Percentiles rank a stretch among this genome's conserved stretches.
Conservation (phyloP, 2,113 vertebrate species). For the Agapornis roseicollis region DNA sequence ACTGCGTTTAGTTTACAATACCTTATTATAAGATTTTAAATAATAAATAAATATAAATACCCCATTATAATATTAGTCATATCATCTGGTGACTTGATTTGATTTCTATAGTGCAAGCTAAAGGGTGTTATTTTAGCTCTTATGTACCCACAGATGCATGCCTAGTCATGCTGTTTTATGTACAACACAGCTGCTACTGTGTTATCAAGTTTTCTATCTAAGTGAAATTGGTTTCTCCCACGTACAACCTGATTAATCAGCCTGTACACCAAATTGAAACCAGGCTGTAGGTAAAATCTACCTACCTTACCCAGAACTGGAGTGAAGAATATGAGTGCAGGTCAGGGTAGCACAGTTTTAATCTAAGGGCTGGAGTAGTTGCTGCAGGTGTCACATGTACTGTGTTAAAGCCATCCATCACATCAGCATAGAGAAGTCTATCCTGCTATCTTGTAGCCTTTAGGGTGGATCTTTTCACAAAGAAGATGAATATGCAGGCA, state of each 20-base stretch:
- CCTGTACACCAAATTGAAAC: neutral
- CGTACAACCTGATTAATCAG: neutral
- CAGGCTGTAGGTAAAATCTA: neutral
- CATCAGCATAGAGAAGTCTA: neutral
- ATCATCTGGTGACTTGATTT: neutral
- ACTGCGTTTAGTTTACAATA: neutral
- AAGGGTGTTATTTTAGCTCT: neutral
- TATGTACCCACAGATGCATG: neutral
- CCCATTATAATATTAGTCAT: slow-evolving; percentile 21
- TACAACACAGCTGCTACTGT: slow-evolving; percentile 11
- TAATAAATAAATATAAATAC: neutral
- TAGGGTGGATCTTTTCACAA: neutral
- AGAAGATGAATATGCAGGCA: neutral
- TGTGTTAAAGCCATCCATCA: neutral
- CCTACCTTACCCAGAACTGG: neutral
- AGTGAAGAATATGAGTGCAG: neutral
- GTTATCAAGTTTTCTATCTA: neutral
- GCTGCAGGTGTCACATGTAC: neutral
- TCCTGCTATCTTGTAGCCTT: neutral
- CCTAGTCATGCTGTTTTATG: neutral
- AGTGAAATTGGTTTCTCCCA: slow-evolving; percentile 22
- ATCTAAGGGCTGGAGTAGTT: neutral
- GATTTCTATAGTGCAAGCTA: neutral
- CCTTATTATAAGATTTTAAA: neutral
- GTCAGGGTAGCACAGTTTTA: neutral